Evolutionary conservation across 1,140 invertebrate genomes (phyloP).

Genomic region (Agraylea sexmaculata): DNA sequence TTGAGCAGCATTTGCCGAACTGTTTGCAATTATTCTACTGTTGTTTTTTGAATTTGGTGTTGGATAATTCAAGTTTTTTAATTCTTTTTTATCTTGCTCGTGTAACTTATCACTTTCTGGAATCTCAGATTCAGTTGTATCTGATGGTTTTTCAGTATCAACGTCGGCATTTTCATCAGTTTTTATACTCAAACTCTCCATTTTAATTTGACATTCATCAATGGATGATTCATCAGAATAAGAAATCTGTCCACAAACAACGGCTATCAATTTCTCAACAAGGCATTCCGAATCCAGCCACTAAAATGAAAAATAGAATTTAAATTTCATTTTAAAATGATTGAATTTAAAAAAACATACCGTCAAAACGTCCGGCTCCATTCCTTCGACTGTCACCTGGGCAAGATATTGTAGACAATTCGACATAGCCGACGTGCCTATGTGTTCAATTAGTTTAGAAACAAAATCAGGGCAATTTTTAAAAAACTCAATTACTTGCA

Average conservation of each 20-base stretch:
- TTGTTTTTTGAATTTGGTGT: too few relatives aligned
- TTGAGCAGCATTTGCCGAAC: conserved; percentile 14
- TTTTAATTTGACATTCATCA: conserved; percentile 4
- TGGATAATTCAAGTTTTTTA: too few relatives aligned
- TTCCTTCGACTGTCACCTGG: conserved; percentile 66
- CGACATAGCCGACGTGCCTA: conserved; percentile 91
- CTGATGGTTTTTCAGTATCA: neutral
- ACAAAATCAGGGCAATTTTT: conserved; percentile 79
- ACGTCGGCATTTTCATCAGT: too few relatives aligned
- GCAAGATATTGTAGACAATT: conserved; percentile 84
- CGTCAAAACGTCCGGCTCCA: conserved; percentile 69
- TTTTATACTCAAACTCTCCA: neutral
- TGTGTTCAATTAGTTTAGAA: conserved; percentile 71
- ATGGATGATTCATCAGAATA: conserved; percentile 5
- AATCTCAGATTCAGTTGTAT: neutral
- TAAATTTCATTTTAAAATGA: conserved; percentile 12
- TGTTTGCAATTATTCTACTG: conserved; percentile 12
- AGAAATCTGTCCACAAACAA: conserved; percentile 61
- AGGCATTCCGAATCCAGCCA: conserved; percentile 83
- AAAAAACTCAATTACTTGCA: conserved; percentile 84
- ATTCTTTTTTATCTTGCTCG: neutral
- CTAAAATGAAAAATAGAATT: conserved; percentile 40
- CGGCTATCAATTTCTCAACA: conserved; percentile 67
- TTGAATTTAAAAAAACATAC: conserved; percentile 39
- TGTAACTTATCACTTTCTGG: neutral